Base-by-base conservation (phyloP, 2,113 vertebrate genomes). In the Heliornis fulica region DNA sequence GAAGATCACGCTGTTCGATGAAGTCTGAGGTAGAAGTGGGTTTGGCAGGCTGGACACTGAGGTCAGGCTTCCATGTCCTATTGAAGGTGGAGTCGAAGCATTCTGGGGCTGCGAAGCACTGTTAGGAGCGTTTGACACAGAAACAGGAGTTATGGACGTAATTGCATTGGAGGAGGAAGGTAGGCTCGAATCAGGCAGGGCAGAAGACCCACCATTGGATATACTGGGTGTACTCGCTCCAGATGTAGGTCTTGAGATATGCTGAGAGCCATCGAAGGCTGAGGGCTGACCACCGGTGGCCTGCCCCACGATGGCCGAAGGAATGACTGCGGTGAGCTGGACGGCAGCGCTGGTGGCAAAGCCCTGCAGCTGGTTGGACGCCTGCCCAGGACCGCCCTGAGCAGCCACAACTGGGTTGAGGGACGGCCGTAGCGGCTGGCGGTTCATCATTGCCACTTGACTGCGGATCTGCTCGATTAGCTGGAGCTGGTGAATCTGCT, bases 401-500 rank as follows among this genome's bases (percentile, higher is more conserved):
- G 98, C 96, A 1, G 97, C 93, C 65, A 97, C 75, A 2, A 97
- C 91, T 3, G 98, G 98, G 94, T 95, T 98, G 76, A 99, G 97
- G 5, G 98, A 91, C 1, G 98, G 97, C 88, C 99, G 98, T 23
- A 98, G 88, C 2, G 98, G 97, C 85, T 99, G 99, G 68, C 99
- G 98, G 96, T 98, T 99, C 99, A 99, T 99, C 96, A 99, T 97
- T 10, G 99, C 99, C 94, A 99, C 99, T 93, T 99, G 99, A 94
- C 98, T 99, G 77, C 99, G 99, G 90, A 99, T 99, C 97, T 99
- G 99, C 97, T 99, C 99, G 4, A 99, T 99, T 51, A 99, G 98
- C 98, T 99, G 99, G 83, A 99, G 98, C 98, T 99, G 99, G 95
- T 99, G 99, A 43, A 99, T 99, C 97, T 99, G 99, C 95, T 99